A percentile compares a stretch with the other conserved stretches of the same genome.
phyloP scores from a whole-genome alignment of 2,113 vertebrate genomes.

The Ardeotis arabs region DNA sequence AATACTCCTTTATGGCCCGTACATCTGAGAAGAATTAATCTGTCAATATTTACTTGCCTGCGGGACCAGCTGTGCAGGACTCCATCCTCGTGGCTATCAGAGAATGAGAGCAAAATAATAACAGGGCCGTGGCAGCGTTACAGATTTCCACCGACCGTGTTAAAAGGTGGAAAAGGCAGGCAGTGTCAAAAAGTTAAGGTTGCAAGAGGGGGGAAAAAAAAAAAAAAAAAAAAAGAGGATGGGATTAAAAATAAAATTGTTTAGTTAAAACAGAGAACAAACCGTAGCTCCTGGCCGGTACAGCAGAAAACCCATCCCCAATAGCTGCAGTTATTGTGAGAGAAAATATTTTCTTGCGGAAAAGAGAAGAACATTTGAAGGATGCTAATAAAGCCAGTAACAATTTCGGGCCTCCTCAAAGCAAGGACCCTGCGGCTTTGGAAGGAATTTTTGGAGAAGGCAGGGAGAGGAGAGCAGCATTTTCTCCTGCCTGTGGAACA shows the following conservation, averaged over 20 bases:
- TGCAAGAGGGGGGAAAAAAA: not conserved
- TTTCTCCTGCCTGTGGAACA: not conserved
- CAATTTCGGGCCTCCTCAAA: conserved; percentile 50
- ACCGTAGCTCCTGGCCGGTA: not conserved
- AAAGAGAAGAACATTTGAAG: conserved; percentile 54
- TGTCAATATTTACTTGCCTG: conserved; percentile 68
- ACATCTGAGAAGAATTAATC: conserved; percentile 66
- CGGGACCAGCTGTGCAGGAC: conserved; percentile 43
- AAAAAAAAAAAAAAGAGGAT: not conserved
- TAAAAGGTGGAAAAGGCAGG: conserved; percentile 38
- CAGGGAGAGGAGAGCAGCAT: not conserved
- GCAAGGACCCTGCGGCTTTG: conserved; percentile 13
- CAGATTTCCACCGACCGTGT: conserved; percentile 42
- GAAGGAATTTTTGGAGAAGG: not conserved
- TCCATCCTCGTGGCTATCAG: conserved; percentile 60
- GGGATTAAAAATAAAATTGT: conserved; percentile 57
- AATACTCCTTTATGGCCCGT: conserved; percentile 26
- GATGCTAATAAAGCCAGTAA: conserved; percentile 62
- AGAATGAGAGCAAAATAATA: conserved; percentile 70
- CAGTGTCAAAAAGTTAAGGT: conserved; percentile 61
- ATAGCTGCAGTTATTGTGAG: conserved; percentile 46
- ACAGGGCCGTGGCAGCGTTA: conserved; percentile 35
- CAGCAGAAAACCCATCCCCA: conserved; percentile 32
- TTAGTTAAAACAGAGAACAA: conserved; percentile 59
- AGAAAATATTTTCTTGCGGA: conserved; percentile 65